Evolutionary conservation across 1,140 invertebrate species (phyloP), one percentile per base, ranked within the genome.

Genomic region (Ceratoteleas bidentatus): DNA sequence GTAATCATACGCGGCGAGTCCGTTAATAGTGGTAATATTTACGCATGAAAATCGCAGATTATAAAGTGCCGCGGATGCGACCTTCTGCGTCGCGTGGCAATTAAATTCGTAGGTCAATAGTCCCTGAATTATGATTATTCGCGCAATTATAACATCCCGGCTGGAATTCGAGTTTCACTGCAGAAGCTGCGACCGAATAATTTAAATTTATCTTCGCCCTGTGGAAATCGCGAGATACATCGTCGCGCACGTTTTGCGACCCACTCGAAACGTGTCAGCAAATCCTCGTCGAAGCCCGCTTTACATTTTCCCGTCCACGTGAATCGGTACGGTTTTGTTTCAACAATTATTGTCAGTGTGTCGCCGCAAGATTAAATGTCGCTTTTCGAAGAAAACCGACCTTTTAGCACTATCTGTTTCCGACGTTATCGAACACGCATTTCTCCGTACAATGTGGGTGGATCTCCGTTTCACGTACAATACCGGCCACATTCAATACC

Each of bases 1-100:
- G 34, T 60, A 81, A 81, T 81, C 73, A 81, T 65, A 8, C 36
- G 47, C 24, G 57, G 43, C 11, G 47, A 8, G 14, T 70, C 56
- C 73, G 64, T 81, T 66, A 68, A 75, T 69, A 52, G 57, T 10
- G 61, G 53, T 68, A 61, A 72, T 81, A n/a, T 76, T 76, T 50
- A 53, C 24, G 36, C 47, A 36, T 66, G 40, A 9, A 65, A 76
- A 81, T 52, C 14, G 10, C 14, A 38, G 52, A 64, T 64, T 69
- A 52, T 43, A 57, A 53, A 13, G 16, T 15, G 6, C 14, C 7
- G 40, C 36, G 56, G 61, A 3, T 11, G 11, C 10, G 34, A 6
- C 34, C 36, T 74, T 69, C 36, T 58, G 24, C 32, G 7, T 45
- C 49, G 38, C 38, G 47, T n/a, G 5, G 40, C 45, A 70, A 72